Base-by-base conservation (phyloP, 2,888 invertebrate species). In the Dicyrtomina minuta region DNA sequence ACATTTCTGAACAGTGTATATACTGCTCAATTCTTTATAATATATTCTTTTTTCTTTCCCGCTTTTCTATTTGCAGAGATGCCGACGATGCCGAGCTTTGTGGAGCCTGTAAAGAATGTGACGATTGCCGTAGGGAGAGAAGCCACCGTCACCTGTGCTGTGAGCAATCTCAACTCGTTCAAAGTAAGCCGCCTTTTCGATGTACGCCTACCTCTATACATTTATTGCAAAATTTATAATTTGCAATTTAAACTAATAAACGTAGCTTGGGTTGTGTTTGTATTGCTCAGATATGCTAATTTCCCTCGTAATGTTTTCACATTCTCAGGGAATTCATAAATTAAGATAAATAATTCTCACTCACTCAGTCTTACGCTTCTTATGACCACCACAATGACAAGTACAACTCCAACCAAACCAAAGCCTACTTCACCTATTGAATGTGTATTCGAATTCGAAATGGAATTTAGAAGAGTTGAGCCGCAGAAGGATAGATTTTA, bases 41-140 rank as follows among this genome's bases (percentile, higher is more conserved):
- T n/a, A n/a, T n/a, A n/a, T 39, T 46, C 46, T 10, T 17, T 39
- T 58, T 58, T 39, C 20, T 55, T 55, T 17, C 46, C 43, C 43
- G n/a, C n/a, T n/a, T n/a, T n/a, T 33, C 8, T 33, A 3, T 33
- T 33, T 33, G 33, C 33, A 46, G 46, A 17, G 46, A 3, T 17
- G n/a, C n/a, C 20, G 46, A 20, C 46, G 83, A 89, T 89, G 83
- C 92, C 92, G 10, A 89, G 89, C 79, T 93, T 93, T 84, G 89
- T 88, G 79, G 89, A 88, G 69, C 90, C 91, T 65, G 91, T 93
- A 79, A 84, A 87, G 77, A 93, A 93, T 83, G 89, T 91, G 78
- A 93, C 93, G 8, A 88, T 89, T 12, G 89, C 93, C 15, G 88
- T 93, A 67, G 92, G 93, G 55, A 86, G 93, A 72, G 93, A 93